Base-by-base conservation (phyloP, 2,888 invertebrate species). In the Melipona bicolor region DNA sequence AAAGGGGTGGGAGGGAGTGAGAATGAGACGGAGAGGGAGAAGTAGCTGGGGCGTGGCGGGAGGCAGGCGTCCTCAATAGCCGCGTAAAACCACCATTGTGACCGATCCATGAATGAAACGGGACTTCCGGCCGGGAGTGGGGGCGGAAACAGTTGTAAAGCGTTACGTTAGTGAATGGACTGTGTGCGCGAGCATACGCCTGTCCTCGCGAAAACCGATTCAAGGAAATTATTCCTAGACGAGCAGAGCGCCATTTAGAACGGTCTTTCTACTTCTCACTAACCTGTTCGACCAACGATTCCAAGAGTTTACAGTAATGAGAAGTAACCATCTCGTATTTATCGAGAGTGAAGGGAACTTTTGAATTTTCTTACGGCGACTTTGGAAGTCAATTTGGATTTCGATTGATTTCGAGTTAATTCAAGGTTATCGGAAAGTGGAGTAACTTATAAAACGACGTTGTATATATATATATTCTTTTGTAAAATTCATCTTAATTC, bases 61-160 rank as follows among this genome's bases (percentile, higher is more conserved):
- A 88, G 88, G 88, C 87, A 85, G 88, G 90, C 90, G 91, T 92
- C 91, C 93, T 92, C 94, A 93, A 94, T 94, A 93, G 93, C 92
- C 90, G 90, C 93, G 93, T 93, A 93, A 93, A 93, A 93, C 92
- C 93, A 93, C 93, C 94, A 94, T 94, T 94, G 94, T 94, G 93
- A 93, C 92, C 93, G 92, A 94, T 93, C 92, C 94, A 93, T 94
- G 94, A 94, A 94, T 94, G 94, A 94, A 94, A 93, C 92, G 93
- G 93, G 91, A 94, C 94, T 94, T 94, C 94, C 94, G 94, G 93
- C 91, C 91, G 90, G 87, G 91, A 92, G 92, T 90, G 93, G 92
- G 92, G 93, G 92, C 93, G 93, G 93, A 93, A 93, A 93, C 93
- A 93, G 93, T 93, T 93, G 93, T 92, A 90, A 91, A 92, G 91